Evolutionary conservation across 2,888 invertebrate genomes (phyloP), one percentile per base, ranked within the genome.

Genomic region (Agrotis ipsilon): DNA sequence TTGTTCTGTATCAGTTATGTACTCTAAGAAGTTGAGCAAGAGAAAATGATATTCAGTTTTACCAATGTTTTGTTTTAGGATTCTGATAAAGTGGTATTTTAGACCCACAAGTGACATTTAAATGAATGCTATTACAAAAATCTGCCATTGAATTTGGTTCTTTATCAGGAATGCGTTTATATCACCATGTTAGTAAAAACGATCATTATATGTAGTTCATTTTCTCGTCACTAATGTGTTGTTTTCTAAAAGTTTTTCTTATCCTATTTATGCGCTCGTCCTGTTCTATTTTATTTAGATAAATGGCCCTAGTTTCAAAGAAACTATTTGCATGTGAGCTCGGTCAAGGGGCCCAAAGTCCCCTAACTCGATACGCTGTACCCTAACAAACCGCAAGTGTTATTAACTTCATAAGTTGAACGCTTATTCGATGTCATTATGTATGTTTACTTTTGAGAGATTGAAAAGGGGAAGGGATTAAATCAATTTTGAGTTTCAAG

Each of bases 291-390:
- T 68, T 59, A 71, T 66, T n/a, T 67, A 70, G 77, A 55, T 83
- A 87, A 88, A 90, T 86, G 85, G 81, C 70, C 70, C 76, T 82
- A 86, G 86, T 90, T n/a, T n/a, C n/a, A n/a, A 83, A 85, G 85
- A 78, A 89, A 90, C 87, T 88, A 87, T 90, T 90, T 79, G 76
- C 84, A 75, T 83, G 81, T 79, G 89, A 87, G 85, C 78, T 84
- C 84, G 86, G 88, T 86, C 84, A 85, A 84, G 82, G 83, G 83
- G 71, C 78, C 78, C 67, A 59, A 73, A 75, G 52, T 81, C 80
- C 74, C 63, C 63, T 69, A 71, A 72, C 64, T 63, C 72, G 77
- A 72, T 78, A 82, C 82, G 78, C 75, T 71, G 70, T 57, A 49
- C 70, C 73, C 72, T 55, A 80, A 83, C 82, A 73, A 82, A 83